Percentiles rank a stretch among this genome's conserved stretches.
Evolutionary conservation across 2,113 vertebrate genomes (phyloP).

Genomic region (Rhinolophus ferrumequinum): DNA sequence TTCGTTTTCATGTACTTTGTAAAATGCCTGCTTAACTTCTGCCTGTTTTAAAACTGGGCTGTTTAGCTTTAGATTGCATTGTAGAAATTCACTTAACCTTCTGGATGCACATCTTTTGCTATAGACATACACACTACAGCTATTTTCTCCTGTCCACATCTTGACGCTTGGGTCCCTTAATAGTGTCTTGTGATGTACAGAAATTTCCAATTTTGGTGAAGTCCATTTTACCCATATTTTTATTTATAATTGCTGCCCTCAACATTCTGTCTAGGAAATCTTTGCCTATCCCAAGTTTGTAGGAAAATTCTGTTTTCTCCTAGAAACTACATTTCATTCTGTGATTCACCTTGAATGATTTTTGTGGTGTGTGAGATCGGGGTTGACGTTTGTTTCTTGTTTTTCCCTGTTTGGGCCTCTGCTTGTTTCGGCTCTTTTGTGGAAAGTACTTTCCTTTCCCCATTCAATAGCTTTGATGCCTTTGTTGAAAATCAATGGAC

Average conservation of each 20-base stretch:
- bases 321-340: fast-evolving
- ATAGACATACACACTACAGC: neutral
- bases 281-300: neutral
- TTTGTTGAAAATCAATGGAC: neutral
- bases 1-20: neutral
- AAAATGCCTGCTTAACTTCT: neutral
- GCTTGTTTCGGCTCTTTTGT: neutral
- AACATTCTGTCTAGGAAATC: neutral
- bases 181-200: neutral
- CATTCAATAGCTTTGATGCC: no score
- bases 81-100: neutral
- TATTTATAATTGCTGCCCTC: neutral
- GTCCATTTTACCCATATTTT: neutral
- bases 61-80: neutral
- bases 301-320: neutral
- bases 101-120: neutral
- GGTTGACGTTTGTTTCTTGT: no score
- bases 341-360: no score
- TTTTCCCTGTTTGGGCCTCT: neutral
- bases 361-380: neutral
- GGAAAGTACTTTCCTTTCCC: no score
- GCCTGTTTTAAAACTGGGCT: neutral
- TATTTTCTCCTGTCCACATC: neutral
- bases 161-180: fast-evolving
- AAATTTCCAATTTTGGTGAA: neutral